Conservation (phyloP, 2,797 vertebrate genomes). For the Phataginus tetradactyla region DNA sequence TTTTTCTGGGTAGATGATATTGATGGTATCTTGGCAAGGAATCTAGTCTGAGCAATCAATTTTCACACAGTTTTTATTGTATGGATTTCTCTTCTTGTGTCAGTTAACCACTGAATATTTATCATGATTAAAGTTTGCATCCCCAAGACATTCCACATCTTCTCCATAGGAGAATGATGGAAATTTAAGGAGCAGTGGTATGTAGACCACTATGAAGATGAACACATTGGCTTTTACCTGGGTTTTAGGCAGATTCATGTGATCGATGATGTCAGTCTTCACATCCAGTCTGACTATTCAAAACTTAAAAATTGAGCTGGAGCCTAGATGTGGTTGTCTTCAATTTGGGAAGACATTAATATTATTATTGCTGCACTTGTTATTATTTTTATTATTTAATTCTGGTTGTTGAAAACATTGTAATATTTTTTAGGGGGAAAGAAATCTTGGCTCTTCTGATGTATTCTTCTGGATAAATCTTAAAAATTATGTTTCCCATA, state of each 20-base stretch:
- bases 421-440: not conserved
- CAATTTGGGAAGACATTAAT: not conserved
- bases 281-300: not conserved
- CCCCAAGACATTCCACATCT: not conserved
- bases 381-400: not conserved
- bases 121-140: not conserved
- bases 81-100: not conserved
- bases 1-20: not conserved
- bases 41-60: not conserved
- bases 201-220: not conserved
- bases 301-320: not conserved
- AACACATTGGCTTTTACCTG: not conserved
- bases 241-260: not conserved
- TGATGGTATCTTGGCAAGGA: not conserved
- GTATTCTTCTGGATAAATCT: not conserved
- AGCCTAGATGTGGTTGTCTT: not conserved
- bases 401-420: not conserved
- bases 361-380: not conserved
- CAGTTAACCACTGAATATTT: not conserved
- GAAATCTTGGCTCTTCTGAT: not conserved
- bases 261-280: not conserved
- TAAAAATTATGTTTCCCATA: not conserved
- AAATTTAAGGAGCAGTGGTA: not conserved
- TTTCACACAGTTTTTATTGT: not conserved
- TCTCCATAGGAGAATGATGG: not conserved